Base-by-base conservation (phyloP, 37 sponge, comb jelly and placozoan species). In the Mnemiopsis leidyi region DNA sequence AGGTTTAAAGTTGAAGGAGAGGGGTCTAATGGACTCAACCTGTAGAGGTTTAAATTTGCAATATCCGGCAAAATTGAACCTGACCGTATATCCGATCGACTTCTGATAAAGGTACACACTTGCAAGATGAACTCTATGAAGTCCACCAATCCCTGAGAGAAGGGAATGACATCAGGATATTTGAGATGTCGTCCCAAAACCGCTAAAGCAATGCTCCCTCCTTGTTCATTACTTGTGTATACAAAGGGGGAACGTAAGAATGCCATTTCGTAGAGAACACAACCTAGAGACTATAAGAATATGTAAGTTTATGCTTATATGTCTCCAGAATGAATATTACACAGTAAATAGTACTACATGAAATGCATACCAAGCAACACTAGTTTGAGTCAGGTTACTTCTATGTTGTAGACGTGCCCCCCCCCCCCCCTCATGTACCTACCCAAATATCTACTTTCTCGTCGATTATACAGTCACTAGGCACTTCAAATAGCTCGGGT, bases 401-500 rank as follows among this genome's bases (percentile, higher is more conserved):
- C n/a, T n/a, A n/a, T n/a, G n/a, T n/a, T n/a, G n/a, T n/a, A n/a
- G n/a, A n/a, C n/a, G n/a, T n/a, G n/a, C n/a, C n/a, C n/a, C n/a
- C n/a, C n/a, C n/a, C n/a, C n/a, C n/a, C n/a, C n/a, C n/a, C 61
- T 18, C 61, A 48, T 48, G 61, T 48, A 48, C 61, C 61, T 39
- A 85, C 90, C 98, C 98, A 97, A 13, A 96, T 88, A 69, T 97
- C 98, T 48, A 94, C 93, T 85, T 90, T 93, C 75, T 94, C 96
- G 68, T 96, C 95, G 33, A 97, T 95, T 0, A 94, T 93, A 69
- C 94, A 94, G 37, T 94, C 83, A 68, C 95, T 94, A 20, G 96
- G 95, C 2, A 96, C 96, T 69, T 96, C 96, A 95, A 97, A 97
- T 73, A 97, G 95, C 75, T 97, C 98, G 5, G 98, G 98, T 20